Base-by-base conservation (phyloP, 2,888 invertebrate species). In the Limnephilus lunatus region DNA sequence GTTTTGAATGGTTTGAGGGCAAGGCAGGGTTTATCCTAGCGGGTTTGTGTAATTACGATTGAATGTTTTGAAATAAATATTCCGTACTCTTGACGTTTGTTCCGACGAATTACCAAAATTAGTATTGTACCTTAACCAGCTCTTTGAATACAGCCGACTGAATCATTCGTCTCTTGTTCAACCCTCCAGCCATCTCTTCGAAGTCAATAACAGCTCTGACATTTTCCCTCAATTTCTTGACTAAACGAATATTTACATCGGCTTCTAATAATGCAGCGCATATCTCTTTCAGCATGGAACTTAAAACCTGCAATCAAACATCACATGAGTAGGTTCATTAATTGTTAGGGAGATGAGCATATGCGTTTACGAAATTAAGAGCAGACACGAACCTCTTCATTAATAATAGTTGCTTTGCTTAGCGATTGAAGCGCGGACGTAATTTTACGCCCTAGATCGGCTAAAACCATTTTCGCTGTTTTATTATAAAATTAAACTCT, bases 81-180 rank as follows among this genome's bases (percentile, higher is more conserved):
- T n/a, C n/a, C n/a, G n/a, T n/a, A n/a, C n/a, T n/a, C n/a, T n/a
- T n/a, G n/a, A n/a, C n/a, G n/a, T n/a, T n/a, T n/a, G n/a, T n/a
- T n/a, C n/a, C n/a, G n/a, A n/a, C n/a, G n/a, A n/a, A n/a, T n/a
- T n/a, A n/a, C n/a, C n/a, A n/a, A n/a, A n/a, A n/a, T 68, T 9
- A 25, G 25, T n/a, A 0, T n/a, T 94, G 91, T 95, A 99, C 98
- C 97, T 99, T 99, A 15, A 99, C 98, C 91, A 99, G 97, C 96
- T 99, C 99, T 95, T 99, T 99, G 95, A 99, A 99, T 0, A 99
- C 99, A 91, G 99, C 99, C 94, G 99, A 99, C 95, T 99, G 99
- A 94, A 99, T 99, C 98, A 99, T 99, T 92, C 99, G 97, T 90
- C 99, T 96, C 95, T 99, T 99, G 95, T 99, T 99, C 88, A 99